These are phyloP conservation scores for Cecropterus lyciades DNA, from an alignment of 1,140 invertebrate genomes.

Conservation along the genomic window DNA sequence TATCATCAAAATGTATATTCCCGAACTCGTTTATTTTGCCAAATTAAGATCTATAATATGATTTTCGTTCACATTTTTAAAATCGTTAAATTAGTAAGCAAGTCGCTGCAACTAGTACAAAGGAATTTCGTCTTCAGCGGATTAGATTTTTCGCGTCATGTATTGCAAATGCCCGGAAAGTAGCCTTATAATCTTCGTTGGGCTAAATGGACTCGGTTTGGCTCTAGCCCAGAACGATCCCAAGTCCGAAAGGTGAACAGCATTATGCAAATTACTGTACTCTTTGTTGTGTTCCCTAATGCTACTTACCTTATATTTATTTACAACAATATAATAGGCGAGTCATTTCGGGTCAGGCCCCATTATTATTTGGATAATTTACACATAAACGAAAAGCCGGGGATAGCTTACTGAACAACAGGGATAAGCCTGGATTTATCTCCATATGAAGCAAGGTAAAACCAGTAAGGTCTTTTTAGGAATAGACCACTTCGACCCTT, in stretches of 20 bases:
- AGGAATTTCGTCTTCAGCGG: slow-evolving; percentile 26
- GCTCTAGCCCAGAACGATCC: slow-evolving; percentile 62
- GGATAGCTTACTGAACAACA: slow-evolving; percentile 25
- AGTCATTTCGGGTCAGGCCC: slow-evolving; percentile 48
- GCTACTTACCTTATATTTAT: slow-evolving; percentile 72
- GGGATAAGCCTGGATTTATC: slow-evolving; percentile 28
- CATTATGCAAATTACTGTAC: slow-evolving; percentile 73
- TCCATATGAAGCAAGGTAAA: slow-evolving; percentile 9
- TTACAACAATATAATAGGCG: slow-evolving; percentile 57
- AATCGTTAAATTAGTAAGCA: slow-evolving; percentile 4
- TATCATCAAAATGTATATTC: too few relatives aligned
- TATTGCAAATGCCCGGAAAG: slow-evolving; percentile 44
- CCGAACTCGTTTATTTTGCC: too few relatives aligned
- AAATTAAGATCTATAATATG: not conserved
- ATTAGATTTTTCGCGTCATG: slow-evolving; percentile 44
- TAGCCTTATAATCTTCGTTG: slow-evolving; percentile 70
- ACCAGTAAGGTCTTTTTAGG: slow-evolving; percentile 5
- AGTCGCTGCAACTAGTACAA: slow-evolving; percentile 31
- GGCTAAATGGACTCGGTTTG: slow-evolving; percentile 68
- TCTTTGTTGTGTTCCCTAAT: slow-evolving; percentile 67
- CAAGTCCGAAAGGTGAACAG: slow-evolving; percentile 69
- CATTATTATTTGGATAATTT: slow-evolving; percentile 52
- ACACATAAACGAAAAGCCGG: slow-evolving; percentile 36
- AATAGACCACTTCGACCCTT: slow-evolving; percentile 2
- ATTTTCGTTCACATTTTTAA: not conserved